These are phyloP conservation scores for Dynastes maya DNA, from an alignment of 2,888 invertebrate species.

Conservation along the genomic window DNA sequence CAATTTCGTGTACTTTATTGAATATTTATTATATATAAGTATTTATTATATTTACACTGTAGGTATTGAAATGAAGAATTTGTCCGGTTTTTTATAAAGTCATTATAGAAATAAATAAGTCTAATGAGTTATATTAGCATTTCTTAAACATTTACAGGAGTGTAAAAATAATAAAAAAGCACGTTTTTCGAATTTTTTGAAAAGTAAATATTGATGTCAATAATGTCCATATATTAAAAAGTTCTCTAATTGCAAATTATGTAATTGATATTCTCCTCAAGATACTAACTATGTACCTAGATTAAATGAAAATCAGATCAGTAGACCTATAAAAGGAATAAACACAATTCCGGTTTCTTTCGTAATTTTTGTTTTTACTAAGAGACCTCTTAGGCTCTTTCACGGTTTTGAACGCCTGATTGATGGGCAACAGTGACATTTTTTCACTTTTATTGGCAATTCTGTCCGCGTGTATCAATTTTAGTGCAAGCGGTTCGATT, in stretches of 20 bases:
- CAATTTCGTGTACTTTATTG: too few relatives aligned
- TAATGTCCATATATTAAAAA: not conserved
- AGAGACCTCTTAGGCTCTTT: constrained; percentile 15
- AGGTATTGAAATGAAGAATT: too few relatives aligned
- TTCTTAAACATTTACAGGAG: too few relatives aligned
- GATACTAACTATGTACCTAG: not conserved
- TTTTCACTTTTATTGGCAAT: constrained; percentile 62
- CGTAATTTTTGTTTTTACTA: constrained; percentile 12
- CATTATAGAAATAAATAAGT: too few relatives aligned
- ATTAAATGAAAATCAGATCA: not conserved
- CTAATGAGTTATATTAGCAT: too few relatives aligned
- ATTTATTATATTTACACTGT: too few relatives aligned
- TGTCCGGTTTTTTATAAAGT: too few relatives aligned
- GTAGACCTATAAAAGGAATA: not conserved
- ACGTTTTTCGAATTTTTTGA: too few relatives aligned
- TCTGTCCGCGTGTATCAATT: constrained; percentile 60
- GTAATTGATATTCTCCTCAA: not conserved
- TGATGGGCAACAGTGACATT: constrained; percentile 54
- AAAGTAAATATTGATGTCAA: too few relatives aligned
- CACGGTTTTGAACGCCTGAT: constrained; percentile 37
- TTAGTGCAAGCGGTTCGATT: constrained; percentile 60
- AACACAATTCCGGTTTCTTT: constrained; percentile 2
- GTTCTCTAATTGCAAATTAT: too few relatives aligned
- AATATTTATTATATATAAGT: too few relatives aligned
- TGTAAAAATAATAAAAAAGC: too few relatives aligned